These are phyloP conservation scores for Lamellibrachia columna DNA, from an alignment of 2,888 invertebrate genomes.

Conservation along the genomic window DNA sequence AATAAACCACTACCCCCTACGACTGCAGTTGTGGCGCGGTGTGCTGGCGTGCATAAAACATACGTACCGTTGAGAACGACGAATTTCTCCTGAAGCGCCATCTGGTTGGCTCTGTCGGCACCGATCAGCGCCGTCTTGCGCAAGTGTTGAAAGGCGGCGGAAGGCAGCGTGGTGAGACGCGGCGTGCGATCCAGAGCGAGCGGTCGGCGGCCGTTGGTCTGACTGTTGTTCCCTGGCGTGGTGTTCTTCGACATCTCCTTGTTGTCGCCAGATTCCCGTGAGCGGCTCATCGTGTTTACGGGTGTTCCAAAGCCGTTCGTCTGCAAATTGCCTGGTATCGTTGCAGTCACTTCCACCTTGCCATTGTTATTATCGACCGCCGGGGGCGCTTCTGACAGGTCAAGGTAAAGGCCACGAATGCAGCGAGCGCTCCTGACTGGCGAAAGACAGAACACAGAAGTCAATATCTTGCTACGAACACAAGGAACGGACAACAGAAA, in stretches of 20 bases:
- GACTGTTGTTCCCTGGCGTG: neutral
- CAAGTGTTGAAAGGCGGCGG: neutral
- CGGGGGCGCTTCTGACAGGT: too few species aligned
- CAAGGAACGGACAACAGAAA: neutral
- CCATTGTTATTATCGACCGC: neutral
- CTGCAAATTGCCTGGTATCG: neutral
- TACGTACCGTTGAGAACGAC: neutral
- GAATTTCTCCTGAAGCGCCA: neutral
- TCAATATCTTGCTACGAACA: neutral
- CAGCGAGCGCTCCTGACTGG: neutral
- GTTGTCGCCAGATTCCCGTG: neutral
- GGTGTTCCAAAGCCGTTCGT: neutral
- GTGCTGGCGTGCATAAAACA: neutral
- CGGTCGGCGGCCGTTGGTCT: neutral
- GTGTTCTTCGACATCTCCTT: neutral
- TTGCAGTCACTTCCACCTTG: neutral
- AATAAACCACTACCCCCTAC: neutral
- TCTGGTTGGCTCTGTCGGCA: neutral
- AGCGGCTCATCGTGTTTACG: too few species aligned
- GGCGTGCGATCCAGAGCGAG: neutral
- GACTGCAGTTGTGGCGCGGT: neutral
- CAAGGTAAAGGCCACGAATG: too few species aligned
- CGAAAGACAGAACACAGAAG: neutral
- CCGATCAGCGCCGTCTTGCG: neutral
- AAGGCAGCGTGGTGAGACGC: neutral